These are phyloP conservation scores for Dinocampus coccinellae DNA, from an alignment of 2,888 invertebrate genomes.

Conservation along the genomic window DNA sequence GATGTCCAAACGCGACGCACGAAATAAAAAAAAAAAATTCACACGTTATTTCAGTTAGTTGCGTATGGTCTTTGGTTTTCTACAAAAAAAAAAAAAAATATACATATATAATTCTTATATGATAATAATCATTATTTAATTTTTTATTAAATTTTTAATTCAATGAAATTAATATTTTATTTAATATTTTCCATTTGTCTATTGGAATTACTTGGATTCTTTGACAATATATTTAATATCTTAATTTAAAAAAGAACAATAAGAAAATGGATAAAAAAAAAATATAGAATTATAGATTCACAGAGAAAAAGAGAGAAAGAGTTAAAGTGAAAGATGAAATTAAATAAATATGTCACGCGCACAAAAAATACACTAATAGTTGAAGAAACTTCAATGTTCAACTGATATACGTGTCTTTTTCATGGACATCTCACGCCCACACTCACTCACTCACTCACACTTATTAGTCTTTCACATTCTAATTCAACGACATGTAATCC, in stretches of 20 bases:
- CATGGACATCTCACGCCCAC: neutral
- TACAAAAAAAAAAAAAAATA: conserved; percentile 63
- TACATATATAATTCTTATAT: conserved; percentile 62
- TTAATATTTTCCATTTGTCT: conserved; percentile 22
- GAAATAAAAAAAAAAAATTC: conserved; percentile 23
- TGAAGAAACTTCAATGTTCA: neutral
- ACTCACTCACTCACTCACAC: neutral
- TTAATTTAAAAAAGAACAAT: neutral
- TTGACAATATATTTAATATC: neutral
- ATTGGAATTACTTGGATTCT: conserved; percentile 8
- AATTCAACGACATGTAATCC: neutral
- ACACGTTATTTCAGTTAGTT: conserved; percentile 30
- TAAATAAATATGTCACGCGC: neutral
- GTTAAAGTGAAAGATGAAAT: too few relatives aligned
- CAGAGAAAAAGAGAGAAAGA: neutral
- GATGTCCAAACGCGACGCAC: conserved; percentile 31
- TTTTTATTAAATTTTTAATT: conserved; percentile 58
- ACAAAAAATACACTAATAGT: neutral
- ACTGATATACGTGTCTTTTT: neutral
- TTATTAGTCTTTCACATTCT: neutral
- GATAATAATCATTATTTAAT: conserved; percentile 60
- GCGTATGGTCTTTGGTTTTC: conserved; percentile 67
- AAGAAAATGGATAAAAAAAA: neutral
- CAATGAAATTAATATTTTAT: conserved; percentile 40
- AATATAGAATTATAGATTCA: neutral